Evolutionary conservation across 1,140 invertebrate genomes (phyloP).

Genomic region (Drosophila oshimai): DNA sequence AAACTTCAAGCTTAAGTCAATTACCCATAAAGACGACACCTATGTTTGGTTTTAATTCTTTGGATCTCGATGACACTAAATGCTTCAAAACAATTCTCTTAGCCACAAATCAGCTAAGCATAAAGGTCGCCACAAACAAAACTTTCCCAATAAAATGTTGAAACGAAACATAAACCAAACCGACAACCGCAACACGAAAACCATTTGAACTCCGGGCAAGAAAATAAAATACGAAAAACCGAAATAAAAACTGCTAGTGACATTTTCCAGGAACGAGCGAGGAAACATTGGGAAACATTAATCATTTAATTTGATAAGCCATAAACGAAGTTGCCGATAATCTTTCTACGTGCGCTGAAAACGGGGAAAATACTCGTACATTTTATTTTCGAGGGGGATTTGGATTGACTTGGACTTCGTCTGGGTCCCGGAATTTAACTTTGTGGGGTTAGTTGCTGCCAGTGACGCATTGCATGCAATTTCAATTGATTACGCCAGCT

Average conservation of each 20-base stretch:
- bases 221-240: conserved; percentile 17
- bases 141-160: conserved; percentile 74
- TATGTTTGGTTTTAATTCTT: neutral
- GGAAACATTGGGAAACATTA: conserved; percentile 52
- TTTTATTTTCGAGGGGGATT: neutral
- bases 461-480: conserved; percentile 63
- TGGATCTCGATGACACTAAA: neutral
- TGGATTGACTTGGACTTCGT: neutral
- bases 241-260: conserved; percentile 63
- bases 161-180: conserved; percentile 48
- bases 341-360: conserved; percentile 49
- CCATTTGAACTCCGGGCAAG: conserved; percentile 35
- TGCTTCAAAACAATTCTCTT: conserved; percentile 12
- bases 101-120: conserved; percentile 53
- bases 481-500: conserved; percentile 73
- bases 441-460: conserved; percentile 27
- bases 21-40: neutral
- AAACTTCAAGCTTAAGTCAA: neutral
- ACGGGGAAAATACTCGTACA: neutral
- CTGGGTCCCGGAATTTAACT: conserved; percentile 1
- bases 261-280: conserved; percentile 47
- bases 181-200: conserved; percentile 29
- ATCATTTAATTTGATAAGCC: conserved; percentile 81
- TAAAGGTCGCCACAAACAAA: conserved; percentile 54
- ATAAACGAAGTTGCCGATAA: conserved; percentile 71